A percentile compares a stretch with the other conserved stretches of the same genome.
Conservation (phyloP, 2,113 vertebrate genomes). For the Prolemur simus region DNA sequence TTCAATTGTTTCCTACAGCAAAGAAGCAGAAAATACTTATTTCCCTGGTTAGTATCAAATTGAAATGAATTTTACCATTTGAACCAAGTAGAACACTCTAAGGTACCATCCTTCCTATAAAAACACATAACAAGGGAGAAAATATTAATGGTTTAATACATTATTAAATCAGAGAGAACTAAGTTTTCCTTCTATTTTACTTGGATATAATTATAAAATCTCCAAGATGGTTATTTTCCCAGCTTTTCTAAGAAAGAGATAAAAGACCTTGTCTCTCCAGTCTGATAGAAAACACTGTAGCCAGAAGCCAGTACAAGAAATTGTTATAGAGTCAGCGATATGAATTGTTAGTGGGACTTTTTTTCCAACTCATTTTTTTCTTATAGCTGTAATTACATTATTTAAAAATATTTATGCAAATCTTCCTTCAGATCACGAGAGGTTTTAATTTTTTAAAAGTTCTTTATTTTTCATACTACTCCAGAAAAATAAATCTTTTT, state of each 20-base stretch:
- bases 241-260: slow-evolving; percentile 49
- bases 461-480: slow-evolving; percentile 1
- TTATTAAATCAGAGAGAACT: slow-evolving; percentile 46
- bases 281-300: slow-evolving; percentile 48
- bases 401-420: slow-evolving; percentile 47
- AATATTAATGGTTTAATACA: slow-evolving; percentile 48
- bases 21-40: slow-evolving; percentile 67
- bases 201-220: slow-evolving; percentile 50
- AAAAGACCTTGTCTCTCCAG: slow-evolving; percentile 5
- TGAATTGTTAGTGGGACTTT: neutral
- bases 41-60: slow-evolving; percentile 64
- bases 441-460: neutral
- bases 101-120: neutral
- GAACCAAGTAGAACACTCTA: slow-evolving; percentile 9
- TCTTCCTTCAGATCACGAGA: neutral
- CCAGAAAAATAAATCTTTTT: neutral
- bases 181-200: slow-evolving; percentile 38
- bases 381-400: slow-evolving; percentile 43
- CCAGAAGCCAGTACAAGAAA: slow-evolving; percentile 38
- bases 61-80: slow-evolving; percentile 61
- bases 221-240: slow-evolving; percentile 9
- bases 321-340: neutral
- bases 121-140: slow-evolving; percentile 2
- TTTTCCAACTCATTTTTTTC: neutral
- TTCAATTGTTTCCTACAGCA: slow-evolving; percentile 68